These are phyloP conservation scores for Cheilosia impressa DNA, from an alignment of 2,888 invertebrate genomes.

Conservation along the genomic window DNA sequence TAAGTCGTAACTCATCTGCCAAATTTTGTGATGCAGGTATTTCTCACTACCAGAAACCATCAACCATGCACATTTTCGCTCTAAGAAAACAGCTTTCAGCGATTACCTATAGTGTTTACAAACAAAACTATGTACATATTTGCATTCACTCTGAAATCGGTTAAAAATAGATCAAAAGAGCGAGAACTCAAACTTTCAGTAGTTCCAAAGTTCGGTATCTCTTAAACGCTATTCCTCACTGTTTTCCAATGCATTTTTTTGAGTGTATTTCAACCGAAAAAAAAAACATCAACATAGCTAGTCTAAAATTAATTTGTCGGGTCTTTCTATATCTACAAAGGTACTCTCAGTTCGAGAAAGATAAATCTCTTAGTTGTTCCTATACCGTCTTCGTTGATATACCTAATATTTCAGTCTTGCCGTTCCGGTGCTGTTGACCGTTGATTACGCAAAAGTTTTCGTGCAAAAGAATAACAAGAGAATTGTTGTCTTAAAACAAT, in stretches of 20 bases:
- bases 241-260: conserved; percentile 25
- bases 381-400: conserved; percentile 16
- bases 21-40: too few relatives aligned
- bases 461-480: too few relatives aligned
- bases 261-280: neutral
- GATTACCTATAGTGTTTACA: conserved; percentile 10
- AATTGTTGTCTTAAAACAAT: conserved; percentile 1
- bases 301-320: conserved; percentile 54
- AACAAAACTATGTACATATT: conserved; percentile 3
- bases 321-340: neutral
- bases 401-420: neutral
- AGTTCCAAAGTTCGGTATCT: conserved; percentile 3
- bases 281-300: conserved; percentile 27
- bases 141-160: neutral
- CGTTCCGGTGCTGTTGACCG: neutral
- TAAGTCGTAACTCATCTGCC: too few relatives aligned
- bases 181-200: neutral
- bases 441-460: conserved; percentile 69
- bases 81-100: too few relatives aligned
- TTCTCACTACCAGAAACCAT: too few relatives aligned
- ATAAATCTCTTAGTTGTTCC: conserved; percentile 28
- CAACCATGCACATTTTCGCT: too few relatives aligned
- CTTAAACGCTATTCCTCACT: conserved; percentile 24
- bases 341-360: neutral
- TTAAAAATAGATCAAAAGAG: conserved; percentile 18